These are phyloP conservation scores for Ascaphus truei DNA, from an alignment of 2,113 vertebrate genomes.

Conservation along the genomic window DNA sequence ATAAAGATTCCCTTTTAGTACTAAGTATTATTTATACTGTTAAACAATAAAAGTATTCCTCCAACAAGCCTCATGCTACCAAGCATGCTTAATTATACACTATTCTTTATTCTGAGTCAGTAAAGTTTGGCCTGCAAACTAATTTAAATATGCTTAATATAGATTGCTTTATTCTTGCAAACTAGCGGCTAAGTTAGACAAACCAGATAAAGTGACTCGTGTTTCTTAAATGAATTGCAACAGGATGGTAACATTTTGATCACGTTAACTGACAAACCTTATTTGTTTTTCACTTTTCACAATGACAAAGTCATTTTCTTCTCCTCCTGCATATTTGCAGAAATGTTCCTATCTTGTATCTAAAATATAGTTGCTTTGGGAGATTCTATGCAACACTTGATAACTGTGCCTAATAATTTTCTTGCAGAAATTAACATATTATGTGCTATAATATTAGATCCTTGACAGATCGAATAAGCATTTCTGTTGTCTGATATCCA, in stretches of 20 bases:
- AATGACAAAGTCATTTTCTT: constrained; percentile 26
- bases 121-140: constrained; percentile 14
- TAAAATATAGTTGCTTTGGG: constrained; percentile 22
- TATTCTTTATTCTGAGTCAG: constrained; percentile 3
- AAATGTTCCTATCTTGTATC: constrained; percentile 18
- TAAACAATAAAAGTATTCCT: constrained; percentile 19
- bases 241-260: constrained; percentile 35
- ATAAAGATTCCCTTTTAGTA: too few relatives aligned
- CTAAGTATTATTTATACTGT: constrained; percentile 16
- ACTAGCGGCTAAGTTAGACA: constrained; percentile 23
- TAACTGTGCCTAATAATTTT: constrained; percentile 26
- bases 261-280: constrained; percentile 36
- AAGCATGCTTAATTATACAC: constrained; percentile 1
- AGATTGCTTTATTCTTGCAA: constrained; percentile 16
- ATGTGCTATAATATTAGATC: background rate
- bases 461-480: constrained; percentile 27
- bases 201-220: constrained; percentile 31
- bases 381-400: constrained; percentile 24
- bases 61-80: constrained; percentile 1
- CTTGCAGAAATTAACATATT: constrained; percentile 25
- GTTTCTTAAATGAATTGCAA: constrained; percentile 24
- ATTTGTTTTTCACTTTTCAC: constrained; percentile 35
- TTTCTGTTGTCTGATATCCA: constrained; percentile 5
- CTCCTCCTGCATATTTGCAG: constrained; percentile 21
- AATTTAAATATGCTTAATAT: constrained; percentile 25